These are phyloP conservation scores for Oryzias woworae DNA, from an alignment of 2,113 vertebrate genomes.

Conservation along the genomic window DNA sequence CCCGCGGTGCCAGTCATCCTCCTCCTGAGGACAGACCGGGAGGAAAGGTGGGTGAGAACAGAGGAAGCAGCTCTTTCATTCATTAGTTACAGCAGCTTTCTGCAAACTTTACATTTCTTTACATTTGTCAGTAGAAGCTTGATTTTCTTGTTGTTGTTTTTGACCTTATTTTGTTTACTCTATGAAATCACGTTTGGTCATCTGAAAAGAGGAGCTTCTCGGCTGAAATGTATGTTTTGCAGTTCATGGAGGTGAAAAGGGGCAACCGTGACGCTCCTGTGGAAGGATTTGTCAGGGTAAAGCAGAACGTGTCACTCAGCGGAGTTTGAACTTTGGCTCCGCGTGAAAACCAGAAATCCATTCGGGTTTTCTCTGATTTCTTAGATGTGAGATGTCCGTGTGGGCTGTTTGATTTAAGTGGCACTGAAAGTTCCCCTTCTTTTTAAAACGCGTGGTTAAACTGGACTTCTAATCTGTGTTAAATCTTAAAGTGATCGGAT, in stretches of 20 bases:
- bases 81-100: not conserved
- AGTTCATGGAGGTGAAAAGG: conserved; percentile 4
- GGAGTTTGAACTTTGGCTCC: conserved; percentile 28
- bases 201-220: not conserved
- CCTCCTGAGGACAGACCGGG: conserved; percentile 16
- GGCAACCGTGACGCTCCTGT: conserved; percentile 21
- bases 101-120: no score
- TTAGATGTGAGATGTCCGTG: no score
- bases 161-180: no score
- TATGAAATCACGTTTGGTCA: not conserved
- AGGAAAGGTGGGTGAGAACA: conserved; percentile 51
- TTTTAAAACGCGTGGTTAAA: no score
- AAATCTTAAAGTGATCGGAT: no score
- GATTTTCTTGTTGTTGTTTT: no score
- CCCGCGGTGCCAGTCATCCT: conserved; percentile 22
- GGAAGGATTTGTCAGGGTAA: conserved; percentile 16
- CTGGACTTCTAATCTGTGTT: no score
- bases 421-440: no score
- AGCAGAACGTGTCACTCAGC: not conserved
- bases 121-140: no score
- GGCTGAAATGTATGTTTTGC: conserved; percentile 14
- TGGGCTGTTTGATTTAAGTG: no score
- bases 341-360: not conserved
- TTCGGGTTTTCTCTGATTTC: no score
- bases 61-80: conserved; percentile 44